Base-by-base conservation (phyloP, 1,140 invertebrate genomes). In the Bilobella aurantiaca region DNA sequence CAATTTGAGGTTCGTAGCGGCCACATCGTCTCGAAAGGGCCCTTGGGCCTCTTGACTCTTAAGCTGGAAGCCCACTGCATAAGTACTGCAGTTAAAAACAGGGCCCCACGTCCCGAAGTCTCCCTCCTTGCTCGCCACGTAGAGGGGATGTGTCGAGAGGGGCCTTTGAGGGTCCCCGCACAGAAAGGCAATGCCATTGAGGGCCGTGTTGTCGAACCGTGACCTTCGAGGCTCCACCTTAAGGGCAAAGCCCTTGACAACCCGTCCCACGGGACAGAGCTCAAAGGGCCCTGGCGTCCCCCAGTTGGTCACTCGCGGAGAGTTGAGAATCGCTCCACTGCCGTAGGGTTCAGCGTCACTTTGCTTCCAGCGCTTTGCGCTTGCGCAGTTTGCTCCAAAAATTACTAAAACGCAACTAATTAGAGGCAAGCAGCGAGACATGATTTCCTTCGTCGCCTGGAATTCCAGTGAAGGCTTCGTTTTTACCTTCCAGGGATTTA, bases 61-160 rank as follows among this genome's bases (percentile, higher is more conserved):
- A 0, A 70, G 23, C 47, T 70, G 69, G 28, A 70, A 70, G 23
- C 69, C 69, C 1, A 47, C 37, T 2, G 65, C 69, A 29, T 67
- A 65, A 1, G 49, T 49, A 5, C 34, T 53, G 25, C 47, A 53
- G 25, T 56, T 30, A 8, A 29, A 25, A 5, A 57, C 31, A 14
- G 14, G 14, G 2, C 37, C 49, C n/a, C 31, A 57, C 12, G 12
- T 27, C 18, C 68, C 68, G 28, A 61, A 66, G 16, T 42, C 34
- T 42, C 68, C 68, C 5, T 34, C 23, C 27, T n/a, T 46, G 34
- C 64, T 66, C 5, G 30, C 31, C 21, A 69, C 46, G 3, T 30
- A n/a, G 14, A 28, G 29, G 27, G 58, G 23, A 23, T 60, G 23
- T 14, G 46, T 23, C 30, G 47, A 63, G 12, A 58, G 37, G 14